Evolutionary conservation across 2,888 invertebrate genomes (phyloP), one percentile per base, ranked within the genome.

Genomic region (Leucoma salicis): DNA sequence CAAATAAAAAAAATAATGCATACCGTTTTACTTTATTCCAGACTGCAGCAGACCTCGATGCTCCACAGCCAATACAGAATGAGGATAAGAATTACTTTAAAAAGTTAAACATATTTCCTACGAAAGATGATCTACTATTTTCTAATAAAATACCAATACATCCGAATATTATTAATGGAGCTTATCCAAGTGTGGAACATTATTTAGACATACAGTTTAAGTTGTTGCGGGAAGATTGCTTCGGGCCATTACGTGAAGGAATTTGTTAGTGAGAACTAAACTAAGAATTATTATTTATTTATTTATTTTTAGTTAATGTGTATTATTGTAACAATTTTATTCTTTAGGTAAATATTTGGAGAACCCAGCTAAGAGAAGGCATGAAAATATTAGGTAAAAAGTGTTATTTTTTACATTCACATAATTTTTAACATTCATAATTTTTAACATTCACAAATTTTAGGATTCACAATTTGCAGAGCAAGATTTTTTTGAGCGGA

Each of bases 121-220:
- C 86, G 2, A 79, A 86, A 46, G 70, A 88, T 39, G 90, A 94
- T 41, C 86, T 91, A 60, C 90, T 94, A 0, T 82, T 79, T 0
- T 59, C 82, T 0, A 71, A 75, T 10, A 90, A 52, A 39, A 89
- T 53, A 1, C 63, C 78, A 24, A 75, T 88, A 14, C 57, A 78
- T 57, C 90, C 91, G 0, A 94, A 93, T 64, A 91, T 93, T 39
- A 73, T 91, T 0, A 74, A 91, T 31, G 95, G 94, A 11, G 82
- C 90, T 0, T 96, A 94, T 70, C 66, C 82, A 0, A 88, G 88
- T 63, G 85, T 93, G 6, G 90, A 93, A 32, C 92, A 95, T 63
- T 97, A 97, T 69, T 81, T 97, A 14, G 94, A 95, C 58, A 84
- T 93, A n/a, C 96, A 96, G 57, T 95, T 95, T 66, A 91, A 94